Percentiles rank a stretch among this genome's conserved stretches.
These are phyloP conservation scores for Noturus placidus DNA, from an alignment of 2,113 vertebrate genomes.

Conservation along the genomic window DNA sequence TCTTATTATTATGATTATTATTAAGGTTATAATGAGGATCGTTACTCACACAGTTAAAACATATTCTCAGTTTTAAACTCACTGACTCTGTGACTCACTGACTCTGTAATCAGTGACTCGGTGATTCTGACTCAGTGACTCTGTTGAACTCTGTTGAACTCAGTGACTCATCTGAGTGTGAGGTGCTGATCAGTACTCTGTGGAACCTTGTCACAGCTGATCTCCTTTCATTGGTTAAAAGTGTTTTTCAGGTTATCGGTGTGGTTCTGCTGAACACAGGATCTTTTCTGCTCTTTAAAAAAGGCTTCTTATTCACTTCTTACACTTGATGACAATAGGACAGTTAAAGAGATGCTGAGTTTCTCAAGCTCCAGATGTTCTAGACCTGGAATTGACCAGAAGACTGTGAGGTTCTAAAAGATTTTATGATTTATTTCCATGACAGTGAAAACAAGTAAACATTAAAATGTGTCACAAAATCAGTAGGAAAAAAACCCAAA, in stretches of 20 bases:
- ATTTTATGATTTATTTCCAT: neutral
- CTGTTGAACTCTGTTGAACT: neutral
- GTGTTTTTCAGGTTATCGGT: neutral
- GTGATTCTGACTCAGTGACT: too few species aligned
- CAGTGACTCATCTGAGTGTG: neutral
- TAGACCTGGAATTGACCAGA: neutral
- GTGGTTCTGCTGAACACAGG: neutral
- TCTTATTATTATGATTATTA: too few species aligned
- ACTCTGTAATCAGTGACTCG: too few species aligned
- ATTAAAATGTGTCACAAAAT: neutral
- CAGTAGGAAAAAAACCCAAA: neutral
- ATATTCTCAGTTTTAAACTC: too few species aligned
- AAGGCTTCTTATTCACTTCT: neutral
- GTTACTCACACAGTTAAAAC: too few species aligned
- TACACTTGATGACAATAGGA: neutral
- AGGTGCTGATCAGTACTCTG: neutral
- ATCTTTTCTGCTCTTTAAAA: neutral
- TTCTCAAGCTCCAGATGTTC: neutral
- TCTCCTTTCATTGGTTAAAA: neutral
- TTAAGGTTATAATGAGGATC: too few species aligned
- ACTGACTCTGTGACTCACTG: neutral
- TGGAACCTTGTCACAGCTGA: neutral
- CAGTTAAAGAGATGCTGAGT: neutral
- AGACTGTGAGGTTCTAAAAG: neutral
- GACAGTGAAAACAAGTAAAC: neutral